phyloP scores from a whole-genome alignment of 2,888 invertebrate genomes.

The Eupithecia insigniata region DNA sequence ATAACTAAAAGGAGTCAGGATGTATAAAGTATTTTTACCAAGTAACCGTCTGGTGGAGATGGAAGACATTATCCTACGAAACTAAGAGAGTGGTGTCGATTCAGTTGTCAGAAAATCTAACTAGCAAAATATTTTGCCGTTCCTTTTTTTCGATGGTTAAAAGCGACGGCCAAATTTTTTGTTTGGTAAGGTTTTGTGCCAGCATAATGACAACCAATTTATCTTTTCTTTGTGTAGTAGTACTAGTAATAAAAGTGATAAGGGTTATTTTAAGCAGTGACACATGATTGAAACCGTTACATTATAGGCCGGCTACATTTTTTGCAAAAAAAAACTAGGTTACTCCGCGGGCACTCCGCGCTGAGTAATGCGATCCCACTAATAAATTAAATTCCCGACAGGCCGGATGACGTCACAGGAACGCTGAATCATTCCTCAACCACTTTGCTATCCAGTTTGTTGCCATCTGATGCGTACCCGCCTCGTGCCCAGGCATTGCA shows the following conservation, averaged over 20 bases:
- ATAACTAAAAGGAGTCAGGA: neutral
- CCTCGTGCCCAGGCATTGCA: constrained; percentile 30
- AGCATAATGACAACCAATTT: neutral
- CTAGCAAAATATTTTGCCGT: neutral
- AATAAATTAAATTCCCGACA: constrained; percentile 49
- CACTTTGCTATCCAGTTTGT: constrained; percentile 43
- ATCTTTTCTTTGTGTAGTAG: neutral
- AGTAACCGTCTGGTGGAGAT: no score
- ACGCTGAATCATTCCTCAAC: constrained; percentile 57
- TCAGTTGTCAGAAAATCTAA: neutral
- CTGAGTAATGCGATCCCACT: constrained; percentile 36
- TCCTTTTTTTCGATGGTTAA: neutral
- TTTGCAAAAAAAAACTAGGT: neutral
- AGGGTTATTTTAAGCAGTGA: neutral
- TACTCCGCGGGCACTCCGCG: constrained; percentile 20
- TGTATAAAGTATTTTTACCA: neutral
- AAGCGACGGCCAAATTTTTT: neutral
- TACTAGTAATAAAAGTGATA: neutral
- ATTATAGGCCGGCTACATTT: neutral
- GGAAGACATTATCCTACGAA: neutral
- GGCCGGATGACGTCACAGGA: constrained; percentile 58
- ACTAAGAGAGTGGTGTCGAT: neutral
- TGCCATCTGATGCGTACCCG: constrained; percentile 38
- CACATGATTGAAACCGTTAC: neutral
- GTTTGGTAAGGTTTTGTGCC: neutral